These are phyloP conservation scores for Oceanodroma tethys DNA, from an alignment of 2,113 vertebrate genomes.

Conservation along the genomic window DNA sequence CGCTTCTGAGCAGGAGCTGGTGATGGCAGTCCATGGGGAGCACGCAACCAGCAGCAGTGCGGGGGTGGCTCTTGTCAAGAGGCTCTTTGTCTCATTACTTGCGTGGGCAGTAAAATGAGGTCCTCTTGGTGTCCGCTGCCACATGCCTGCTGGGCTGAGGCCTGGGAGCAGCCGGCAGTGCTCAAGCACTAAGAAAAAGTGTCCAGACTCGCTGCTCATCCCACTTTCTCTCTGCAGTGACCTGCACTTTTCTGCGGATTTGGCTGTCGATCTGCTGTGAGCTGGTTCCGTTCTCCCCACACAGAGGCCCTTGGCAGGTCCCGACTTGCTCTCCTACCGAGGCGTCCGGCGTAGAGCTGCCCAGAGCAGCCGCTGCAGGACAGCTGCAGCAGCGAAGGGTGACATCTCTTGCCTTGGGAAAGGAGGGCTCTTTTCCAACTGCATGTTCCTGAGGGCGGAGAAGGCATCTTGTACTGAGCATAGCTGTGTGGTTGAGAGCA, in stretches of 20 bases:
- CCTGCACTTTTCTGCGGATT: neutral
- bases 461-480: neutral
- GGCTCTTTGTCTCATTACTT: neutral
- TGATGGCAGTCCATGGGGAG: neutral
- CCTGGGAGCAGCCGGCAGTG: neutral
- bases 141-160: neutral
- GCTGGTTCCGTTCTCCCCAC: neutral
- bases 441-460: neutral
- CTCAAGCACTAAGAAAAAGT: neutral
- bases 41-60: rapidly evolving
- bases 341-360: rapidly evolving
- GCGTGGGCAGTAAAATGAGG: neutral
- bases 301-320: neutral
- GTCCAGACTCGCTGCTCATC: neutral
- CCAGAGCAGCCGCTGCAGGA: neutral
- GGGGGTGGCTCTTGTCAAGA: neutral
- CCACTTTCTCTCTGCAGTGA: neutral
- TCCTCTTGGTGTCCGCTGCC: neutral
- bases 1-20: neutral
- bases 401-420: neutral
- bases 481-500: neutral
- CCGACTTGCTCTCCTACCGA: rapidly evolving
- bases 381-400: rapidly evolving
- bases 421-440: neutral
- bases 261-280: rapidly evolving